phyloP scores from a whole-genome alignment of 1,140 invertebrate genomes.

The Drosophila oshimai region DNA sequence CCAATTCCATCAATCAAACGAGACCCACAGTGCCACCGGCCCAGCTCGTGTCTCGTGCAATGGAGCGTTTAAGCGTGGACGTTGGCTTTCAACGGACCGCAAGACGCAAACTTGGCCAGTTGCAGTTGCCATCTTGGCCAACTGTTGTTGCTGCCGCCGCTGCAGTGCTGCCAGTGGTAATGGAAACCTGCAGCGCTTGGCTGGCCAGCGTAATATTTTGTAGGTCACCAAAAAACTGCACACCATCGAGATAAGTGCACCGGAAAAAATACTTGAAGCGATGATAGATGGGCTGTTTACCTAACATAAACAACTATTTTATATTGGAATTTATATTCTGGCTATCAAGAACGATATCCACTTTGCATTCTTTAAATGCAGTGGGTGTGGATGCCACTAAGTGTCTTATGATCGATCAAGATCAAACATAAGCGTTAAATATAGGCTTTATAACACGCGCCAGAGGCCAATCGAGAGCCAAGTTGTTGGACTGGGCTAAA shows the following conservation, averaged over 20 bases:
- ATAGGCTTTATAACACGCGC: conserved; percentile 20
- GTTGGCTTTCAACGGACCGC: conserved; percentile 55
- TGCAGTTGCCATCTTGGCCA: conserved; percentile 46
- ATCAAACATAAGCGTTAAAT: conserved; percentile 17
- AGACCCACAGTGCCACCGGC: conserved; percentile 4
- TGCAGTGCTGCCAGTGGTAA: conserved; percentile 66
- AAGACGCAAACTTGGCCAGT: conserved; percentile 49
- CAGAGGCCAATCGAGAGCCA: conserved; percentile 63
- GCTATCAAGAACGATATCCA: too few species aligned
- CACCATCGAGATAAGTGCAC: conserved; percentile 3
- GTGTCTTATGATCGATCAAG: conserved; percentile 7
- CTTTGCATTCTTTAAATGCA: background rate
- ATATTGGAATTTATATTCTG: too few species aligned
- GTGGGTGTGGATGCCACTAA: conserved; percentile 3
- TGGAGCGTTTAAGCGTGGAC: conserved; percentile 61
- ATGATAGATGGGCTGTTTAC: too few species aligned
- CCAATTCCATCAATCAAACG: conserved; percentile 30
- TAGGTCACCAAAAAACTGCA: conserved; percentile 67
- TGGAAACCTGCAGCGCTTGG: conserved; percentile 78
- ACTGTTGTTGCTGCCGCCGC: conserved; percentile 15
- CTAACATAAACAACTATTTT: too few species aligned
- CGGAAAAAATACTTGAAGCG: background rate
- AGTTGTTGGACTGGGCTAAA: conserved; percentile 31
- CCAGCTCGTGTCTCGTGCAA: conserved; percentile 28
- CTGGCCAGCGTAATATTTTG: conserved; percentile 80